Percentiles rank a stretch among this genome's conserved stretches.
Conservation (phyloP, 2,888 invertebrate species). For the Agrochola lota region DNA sequence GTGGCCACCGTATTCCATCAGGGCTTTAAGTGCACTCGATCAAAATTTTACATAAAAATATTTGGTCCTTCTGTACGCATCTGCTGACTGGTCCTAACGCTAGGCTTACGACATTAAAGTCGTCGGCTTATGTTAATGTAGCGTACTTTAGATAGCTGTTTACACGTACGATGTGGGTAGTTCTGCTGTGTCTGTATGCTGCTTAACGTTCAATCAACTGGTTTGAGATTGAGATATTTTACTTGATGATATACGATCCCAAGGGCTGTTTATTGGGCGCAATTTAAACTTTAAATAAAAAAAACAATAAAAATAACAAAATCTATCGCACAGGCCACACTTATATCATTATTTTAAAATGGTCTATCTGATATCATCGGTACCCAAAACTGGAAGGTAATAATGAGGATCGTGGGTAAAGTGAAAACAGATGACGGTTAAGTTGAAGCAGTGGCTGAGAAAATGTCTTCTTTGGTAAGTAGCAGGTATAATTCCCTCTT, state of each 20-base stretch:
- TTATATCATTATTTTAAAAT: neutral
- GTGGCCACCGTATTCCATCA: neutral
- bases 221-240: slow-evolving; percentile 27
- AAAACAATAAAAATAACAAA: too few relatives aligned
- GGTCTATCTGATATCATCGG: neutral
- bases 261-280: neutral
- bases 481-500: neutral
- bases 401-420: too few relatives aligned
- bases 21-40: neutral
- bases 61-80: slow-evolving; percentile 26
- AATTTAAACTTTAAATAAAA: neutral
- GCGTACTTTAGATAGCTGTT: slow-evolving; percentile 59
- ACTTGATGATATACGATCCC: slow-evolving; percentile 13
- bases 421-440: neutral
- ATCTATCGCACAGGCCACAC: too few relatives aligned
- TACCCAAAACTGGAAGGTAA: neutral
- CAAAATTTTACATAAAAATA: neutral
- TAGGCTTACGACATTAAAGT: slow-evolving; percentile 56
- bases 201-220: neutral
- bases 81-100: neutral
- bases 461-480: neutral
- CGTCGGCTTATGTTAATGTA: slow-evolving; percentile 58
- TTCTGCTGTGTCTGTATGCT: neutral
- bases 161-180: slow-evolving; percentile 53
- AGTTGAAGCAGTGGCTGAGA: neutral